These are phyloP conservation scores for Chorisops tibialis DNA, from an alignment of 2,888 invertebrate genomes.

Conservation along the genomic window DNA sequence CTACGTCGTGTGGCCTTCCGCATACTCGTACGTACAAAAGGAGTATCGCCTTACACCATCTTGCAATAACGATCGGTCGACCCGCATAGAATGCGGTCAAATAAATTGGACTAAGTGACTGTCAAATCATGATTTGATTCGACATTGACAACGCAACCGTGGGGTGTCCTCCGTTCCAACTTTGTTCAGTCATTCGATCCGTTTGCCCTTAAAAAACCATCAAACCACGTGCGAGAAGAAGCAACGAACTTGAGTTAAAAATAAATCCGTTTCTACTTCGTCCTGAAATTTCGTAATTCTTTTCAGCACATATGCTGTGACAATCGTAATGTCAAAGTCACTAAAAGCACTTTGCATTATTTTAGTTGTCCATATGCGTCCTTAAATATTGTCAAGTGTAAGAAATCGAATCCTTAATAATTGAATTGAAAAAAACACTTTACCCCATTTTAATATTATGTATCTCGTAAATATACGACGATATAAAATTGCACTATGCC, in stretches of 20 bases:
- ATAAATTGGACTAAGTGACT: constrained; percentile 24
- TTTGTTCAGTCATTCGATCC: constrained; percentile 12
- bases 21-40: constrained; percentile 3
- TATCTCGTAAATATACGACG: background rate
- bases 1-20: constrained; percentile 8
- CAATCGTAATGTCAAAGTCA: constrained; percentile 8
- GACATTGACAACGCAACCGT: constrained; percentile 17
- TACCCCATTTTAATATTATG: constrained; percentile 6
- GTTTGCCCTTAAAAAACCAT: background rate
- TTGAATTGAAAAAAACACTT: constrained; percentile 21
- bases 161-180: background rate
- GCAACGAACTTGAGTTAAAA: constrained; percentile 9
- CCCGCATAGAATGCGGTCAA: constrained; percentile 16
- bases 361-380: constrained; percentile 18
- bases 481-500: background rate
- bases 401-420: constrained; percentile 16
- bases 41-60: constrained; percentile 21
- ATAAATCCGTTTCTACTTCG: background rate
- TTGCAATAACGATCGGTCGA: constrained; percentile 15
- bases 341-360: constrained; percentile 21
- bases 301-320: constrained; percentile 18
- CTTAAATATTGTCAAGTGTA: constrained; percentile 14
- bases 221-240: constrained; percentile 8
- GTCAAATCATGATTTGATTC: constrained; percentile 23
- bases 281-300: constrained; percentile 4